A percentile compares a stretch with the other conserved stretches of the same genome.
These are phyloP conservation scores for Bicyclus anynana DNA, from an alignment of 1,140 invertebrate species.

Conservation along the genomic window DNA sequence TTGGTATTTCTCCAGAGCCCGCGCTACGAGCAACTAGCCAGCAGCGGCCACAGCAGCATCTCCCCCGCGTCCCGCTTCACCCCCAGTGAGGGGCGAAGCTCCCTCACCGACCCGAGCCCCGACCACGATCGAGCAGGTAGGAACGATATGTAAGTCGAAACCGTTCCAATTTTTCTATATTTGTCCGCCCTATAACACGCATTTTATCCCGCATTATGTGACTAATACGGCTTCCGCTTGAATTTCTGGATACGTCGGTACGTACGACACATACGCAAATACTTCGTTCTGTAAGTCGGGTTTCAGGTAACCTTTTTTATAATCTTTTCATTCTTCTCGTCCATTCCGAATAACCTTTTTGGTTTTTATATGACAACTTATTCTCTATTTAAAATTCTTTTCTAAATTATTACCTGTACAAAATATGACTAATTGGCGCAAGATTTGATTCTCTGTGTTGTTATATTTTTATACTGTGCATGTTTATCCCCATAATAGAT, in stretches of 20 bases:
- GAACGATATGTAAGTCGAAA: slow-evolving; percentile 75
- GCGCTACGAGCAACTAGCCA: slow-evolving; percentile 69
- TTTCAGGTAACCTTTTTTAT: not conserved
- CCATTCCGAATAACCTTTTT: not conserved
- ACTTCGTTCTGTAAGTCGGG: not conserved
- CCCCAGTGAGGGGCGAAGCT: slow-evolving; percentile 59
- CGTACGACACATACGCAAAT: not conserved
- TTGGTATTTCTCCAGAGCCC: slow-evolving; percentile 62
- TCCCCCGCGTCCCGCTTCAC: slow-evolving; percentile 62
- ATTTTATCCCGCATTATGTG: slow-evolving; percentile 17
- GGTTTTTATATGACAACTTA: no score
- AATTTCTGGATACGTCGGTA: slow-evolving; percentile 1
- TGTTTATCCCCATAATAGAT: slow-evolving; percentile 33
- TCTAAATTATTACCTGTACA: not conserved
- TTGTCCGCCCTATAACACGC: slow-evolving; percentile 43
- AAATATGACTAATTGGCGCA: not conserved
- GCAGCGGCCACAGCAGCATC: slow-evolving; percentile 68
- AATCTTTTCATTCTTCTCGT: not conserved
- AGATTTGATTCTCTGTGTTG: not conserved
- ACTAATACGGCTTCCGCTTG: slow-evolving; percentile 10
- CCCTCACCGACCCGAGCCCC: slow-evolving; percentile 64
- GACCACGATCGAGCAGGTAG: slow-evolving; percentile 74
- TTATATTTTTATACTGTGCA: slow-evolving; percentile 15
- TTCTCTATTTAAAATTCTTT: no score
- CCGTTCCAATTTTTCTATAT: slow-evolving; percentile 77